These are phyloP conservation scores for Chanos chanos DNA, from an alignment of 2,797 vertebrate genomes.

Conservation along the genomic window DNA sequence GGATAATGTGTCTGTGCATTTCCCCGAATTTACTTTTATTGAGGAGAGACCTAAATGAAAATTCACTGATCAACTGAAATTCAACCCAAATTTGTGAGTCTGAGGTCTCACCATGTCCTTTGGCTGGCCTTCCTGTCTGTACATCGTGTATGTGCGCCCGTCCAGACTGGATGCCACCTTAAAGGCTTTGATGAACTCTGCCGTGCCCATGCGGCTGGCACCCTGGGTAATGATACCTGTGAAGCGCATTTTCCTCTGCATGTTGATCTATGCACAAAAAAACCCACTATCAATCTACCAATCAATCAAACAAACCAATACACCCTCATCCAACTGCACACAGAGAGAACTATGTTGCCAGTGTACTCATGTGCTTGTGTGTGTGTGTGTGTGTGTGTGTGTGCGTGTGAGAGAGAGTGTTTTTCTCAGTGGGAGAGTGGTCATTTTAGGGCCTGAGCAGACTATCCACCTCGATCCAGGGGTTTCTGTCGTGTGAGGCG, in stretches of 20 bases:
- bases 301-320: not conserved
- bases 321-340: not conserved
- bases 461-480: constrained; percentile 87
- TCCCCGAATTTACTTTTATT: no score
- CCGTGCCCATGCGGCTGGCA: constrained; percentile 79
- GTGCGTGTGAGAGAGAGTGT: not conserved
- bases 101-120: constrained; percentile 76
- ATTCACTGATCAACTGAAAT: not conserved
- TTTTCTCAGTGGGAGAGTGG: not conserved
- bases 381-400: not conserved
- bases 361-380: not conserved
- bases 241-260: constrained; percentile 84
- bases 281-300: not conserved
- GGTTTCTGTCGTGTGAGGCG: constrained; percentile 83
- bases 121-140: constrained; percentile 56
- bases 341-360: not conserved
- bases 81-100: no score
- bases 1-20: no score
- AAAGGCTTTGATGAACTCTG: constrained; percentile 83
- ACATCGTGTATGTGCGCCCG: constrained; percentile 70
- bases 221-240: constrained; percentile 88
- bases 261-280: constrained; percentile 74
- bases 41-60: not conserved
- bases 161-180: constrained; percentile 86
- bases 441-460: not conserved